Percentiles rank a stretch among this genome's conserved stretches.
Evolutionary conservation across 2,797 vertebrate genomes (phyloP).

Genomic region (Crotalus adamanteus): DNA sequence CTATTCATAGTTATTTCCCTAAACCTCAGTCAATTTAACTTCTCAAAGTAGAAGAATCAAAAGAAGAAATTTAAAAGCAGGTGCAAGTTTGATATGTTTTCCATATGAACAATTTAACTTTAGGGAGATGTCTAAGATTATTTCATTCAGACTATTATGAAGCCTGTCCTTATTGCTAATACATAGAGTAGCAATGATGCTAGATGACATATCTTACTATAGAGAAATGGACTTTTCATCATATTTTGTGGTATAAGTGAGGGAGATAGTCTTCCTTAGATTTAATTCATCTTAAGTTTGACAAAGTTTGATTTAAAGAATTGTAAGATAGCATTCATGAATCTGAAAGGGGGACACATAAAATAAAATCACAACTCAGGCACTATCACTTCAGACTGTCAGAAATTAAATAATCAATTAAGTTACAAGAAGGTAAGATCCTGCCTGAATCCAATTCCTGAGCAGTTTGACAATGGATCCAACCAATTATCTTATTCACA

Average conservation of each 20-base stretch:
- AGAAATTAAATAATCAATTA: not conserved
- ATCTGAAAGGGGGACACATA: not conserved
- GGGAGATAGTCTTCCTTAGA: not conserved
- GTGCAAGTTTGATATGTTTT: not conserved
- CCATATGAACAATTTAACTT: not conserved
- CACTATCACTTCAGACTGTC: not conserved
- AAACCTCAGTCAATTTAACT: not conserved
- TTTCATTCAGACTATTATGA: not conserved
- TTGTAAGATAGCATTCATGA: not conserved
- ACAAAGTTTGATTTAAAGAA: not conserved
- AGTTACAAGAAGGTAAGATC: not conserved
- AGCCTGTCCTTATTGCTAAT: not conserved
- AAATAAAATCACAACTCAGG: not conserved
- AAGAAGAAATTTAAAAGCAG: not conserved
- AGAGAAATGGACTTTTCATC: not conserved
- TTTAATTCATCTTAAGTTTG: not conserved
- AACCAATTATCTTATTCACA: not conserved
- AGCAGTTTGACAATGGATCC: not conserved
- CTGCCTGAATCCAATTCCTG: not conserved
- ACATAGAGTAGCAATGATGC: not conserved
- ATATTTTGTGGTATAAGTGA: not conserved
- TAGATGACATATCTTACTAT: not conserved
- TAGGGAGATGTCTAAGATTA: not conserved
- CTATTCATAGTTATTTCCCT: not conserved
- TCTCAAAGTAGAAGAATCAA: not conserved